A percentile compares a stretch with the other conserved stretches of the same genome.
Evolutionary conservation across 2,888 invertebrate genomes (phyloP).

Genomic region (Eupithecia dodoneata): DNA sequence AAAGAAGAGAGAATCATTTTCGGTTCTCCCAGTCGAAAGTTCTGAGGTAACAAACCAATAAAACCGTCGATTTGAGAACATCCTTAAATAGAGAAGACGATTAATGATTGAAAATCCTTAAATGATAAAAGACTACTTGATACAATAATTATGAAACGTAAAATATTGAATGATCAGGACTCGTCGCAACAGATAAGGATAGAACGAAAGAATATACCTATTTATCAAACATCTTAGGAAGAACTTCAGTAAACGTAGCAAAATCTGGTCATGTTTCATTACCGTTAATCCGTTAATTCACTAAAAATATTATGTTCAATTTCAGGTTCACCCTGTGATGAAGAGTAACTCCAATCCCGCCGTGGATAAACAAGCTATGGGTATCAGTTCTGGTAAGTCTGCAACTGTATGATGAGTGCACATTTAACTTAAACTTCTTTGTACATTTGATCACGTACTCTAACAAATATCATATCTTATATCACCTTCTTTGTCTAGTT

Average conservation of each 20-base stretch:
- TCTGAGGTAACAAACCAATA: no score
- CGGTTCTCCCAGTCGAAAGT: no score
- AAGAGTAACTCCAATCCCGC: constrained; percentile 81
- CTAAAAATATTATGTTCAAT: background rate
- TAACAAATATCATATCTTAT: background rate
- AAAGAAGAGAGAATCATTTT: no score
- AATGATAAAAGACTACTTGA: no score
- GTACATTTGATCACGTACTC: background rate
- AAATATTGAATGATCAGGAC: background rate
- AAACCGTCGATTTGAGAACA: no score
- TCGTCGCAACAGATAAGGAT: background rate
- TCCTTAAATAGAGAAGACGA: no score
- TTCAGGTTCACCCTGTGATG: constrained; percentile 75
- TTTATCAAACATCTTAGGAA: background rate
- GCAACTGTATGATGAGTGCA: background rate
- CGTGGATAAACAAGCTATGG: constrained; percentile 81
- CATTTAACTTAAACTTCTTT: background rate
- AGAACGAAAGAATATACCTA: background rate
- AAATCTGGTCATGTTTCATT: background rate
- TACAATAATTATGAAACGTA: background rate
- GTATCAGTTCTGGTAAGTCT: constrained; percentile 71
- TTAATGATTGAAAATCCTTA: no score
- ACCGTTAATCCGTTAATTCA: background rate
- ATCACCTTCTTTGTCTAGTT: background rate
- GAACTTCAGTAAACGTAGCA: background rate